phyloP scores from a whole-genome alignment of 2,888 invertebrate genomes.

The Sipha maydis region DNA sequence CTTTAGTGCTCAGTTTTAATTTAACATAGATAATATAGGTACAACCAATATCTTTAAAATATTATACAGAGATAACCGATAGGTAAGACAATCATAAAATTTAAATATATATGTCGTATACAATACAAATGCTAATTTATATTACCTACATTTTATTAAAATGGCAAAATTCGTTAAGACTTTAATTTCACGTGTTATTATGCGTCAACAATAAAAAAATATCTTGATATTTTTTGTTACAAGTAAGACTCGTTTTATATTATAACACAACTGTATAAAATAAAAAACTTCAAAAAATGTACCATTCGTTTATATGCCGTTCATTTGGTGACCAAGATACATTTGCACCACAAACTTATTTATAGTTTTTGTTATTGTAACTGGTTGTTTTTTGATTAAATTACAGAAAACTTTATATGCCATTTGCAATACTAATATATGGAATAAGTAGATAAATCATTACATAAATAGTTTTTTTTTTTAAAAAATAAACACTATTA shows the following conservation, averaged over 20 bases:
- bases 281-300: neutral
- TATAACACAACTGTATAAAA: neutral
- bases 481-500: neutral
- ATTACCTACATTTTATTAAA: no score
- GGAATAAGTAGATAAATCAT: neutral
- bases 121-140: no score
- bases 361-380: no score
- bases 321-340: no score
- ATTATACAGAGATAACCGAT: neutral
- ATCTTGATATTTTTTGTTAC: no score
- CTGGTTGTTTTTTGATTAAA: no score
- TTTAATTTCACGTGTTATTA: neutral
- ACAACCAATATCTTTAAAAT: neutral
- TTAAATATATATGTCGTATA: neutral
- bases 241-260: no score
- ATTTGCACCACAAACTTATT: no score
- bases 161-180: no score
- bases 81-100: neutral
- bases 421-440: constrained; percentile 3
- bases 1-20: neutral
- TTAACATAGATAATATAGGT: neutral
- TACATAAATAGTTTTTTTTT: neutral
- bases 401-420: neutral
- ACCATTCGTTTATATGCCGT: neutral
- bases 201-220: neutral